Base-by-base conservation (phyloP, 2,888 invertebrate genomes). In the Andrena dorsata region DNA sequence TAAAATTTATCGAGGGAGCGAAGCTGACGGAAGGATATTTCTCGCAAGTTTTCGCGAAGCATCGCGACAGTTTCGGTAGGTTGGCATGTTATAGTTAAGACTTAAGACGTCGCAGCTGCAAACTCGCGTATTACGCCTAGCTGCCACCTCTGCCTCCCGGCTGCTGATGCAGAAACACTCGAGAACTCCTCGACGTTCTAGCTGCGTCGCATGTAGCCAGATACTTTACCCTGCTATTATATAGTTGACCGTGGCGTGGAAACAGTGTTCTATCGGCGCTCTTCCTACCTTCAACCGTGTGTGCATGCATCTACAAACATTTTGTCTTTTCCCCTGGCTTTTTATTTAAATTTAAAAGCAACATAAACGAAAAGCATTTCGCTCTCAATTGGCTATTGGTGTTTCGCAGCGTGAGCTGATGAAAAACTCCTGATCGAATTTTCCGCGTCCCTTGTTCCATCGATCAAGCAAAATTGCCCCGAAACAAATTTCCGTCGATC, bases 131-230 rank as follows among this genome's bases (percentile, higher is more conserved):
- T 35, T n/a, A 26, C 61, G 13, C 32, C 51, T 8, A 49, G 64
- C 51, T 32, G n/a, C 49, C 51, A 63, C n/a, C 56, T 51, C 72
- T 58, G 28, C 49, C 51, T 56, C 60, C 78, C 26, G 66, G 47
- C 49, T 30, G 64, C 74, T 65, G 78, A 85, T 85, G 83, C 77
- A 71, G 77, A 82, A 84, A 71, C 82, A 72, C 73, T 82, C 71
- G 80, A 64, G 47, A 76, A 78, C 70, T 78, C 56, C 72, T 65
- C 60, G 64, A 60, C 74, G n/a, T 65, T 71, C 26, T 10, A 56
- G 78, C 72, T 16, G 26, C 47, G 23, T 72, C 47, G 61, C 66
- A 63, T 72, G 35, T 28, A 63, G 53, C 77, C n/a, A 30, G 26
- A 41, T 28, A 20, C 35, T 64, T 58, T 20, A 10, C 16, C 47